These are phyloP conservation scores for Ichneumoninae sp. DNA, from an alignment of 2,888 invertebrate species.

Conservation along the genomic window DNA sequence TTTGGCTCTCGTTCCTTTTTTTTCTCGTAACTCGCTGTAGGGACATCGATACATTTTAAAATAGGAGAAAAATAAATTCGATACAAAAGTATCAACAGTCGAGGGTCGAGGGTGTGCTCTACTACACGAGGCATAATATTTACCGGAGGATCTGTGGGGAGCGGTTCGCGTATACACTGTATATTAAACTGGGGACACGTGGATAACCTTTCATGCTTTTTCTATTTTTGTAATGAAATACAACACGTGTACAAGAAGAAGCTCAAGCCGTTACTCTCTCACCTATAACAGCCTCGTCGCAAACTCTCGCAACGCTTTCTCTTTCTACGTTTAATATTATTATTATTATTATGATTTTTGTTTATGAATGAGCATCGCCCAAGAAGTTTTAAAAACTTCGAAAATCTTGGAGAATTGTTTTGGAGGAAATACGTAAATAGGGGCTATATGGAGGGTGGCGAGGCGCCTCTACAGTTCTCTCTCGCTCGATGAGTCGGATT, in stretches of 20 bases:
- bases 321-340: constrained; percentile 10
- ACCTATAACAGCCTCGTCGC: background rate
- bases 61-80: background rate
- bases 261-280: constrained; percentile 36
- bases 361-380: constrained; percentile 33
- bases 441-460: constrained; percentile 5
- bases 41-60: background rate
- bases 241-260: background rate
- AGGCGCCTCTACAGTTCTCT: constrained; percentile 18
- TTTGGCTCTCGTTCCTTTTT: background rate
- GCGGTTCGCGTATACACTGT: background rate
- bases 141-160: background rate
- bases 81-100: background rate
- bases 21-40: background rate
- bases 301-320: constrained; percentile 10
- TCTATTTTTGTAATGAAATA: constrained; percentile 36
- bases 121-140: constrained; percentile 8
- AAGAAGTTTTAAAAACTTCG: constrained; percentile 30
- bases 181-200: background rate
- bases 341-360: constrained; percentile 32
- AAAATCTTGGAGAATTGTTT: constrained; percentile 8
- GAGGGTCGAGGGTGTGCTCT: background rate
- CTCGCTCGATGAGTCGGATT: background rate
- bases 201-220: constrained; percentile 19
- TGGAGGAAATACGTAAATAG: constrained; percentile 26